Percentiles rank a stretch among this genome's conserved stretches.
Conservation (phyloP, 2,888 invertebrate genomes). For the Epistrophe eligans region DNA sequence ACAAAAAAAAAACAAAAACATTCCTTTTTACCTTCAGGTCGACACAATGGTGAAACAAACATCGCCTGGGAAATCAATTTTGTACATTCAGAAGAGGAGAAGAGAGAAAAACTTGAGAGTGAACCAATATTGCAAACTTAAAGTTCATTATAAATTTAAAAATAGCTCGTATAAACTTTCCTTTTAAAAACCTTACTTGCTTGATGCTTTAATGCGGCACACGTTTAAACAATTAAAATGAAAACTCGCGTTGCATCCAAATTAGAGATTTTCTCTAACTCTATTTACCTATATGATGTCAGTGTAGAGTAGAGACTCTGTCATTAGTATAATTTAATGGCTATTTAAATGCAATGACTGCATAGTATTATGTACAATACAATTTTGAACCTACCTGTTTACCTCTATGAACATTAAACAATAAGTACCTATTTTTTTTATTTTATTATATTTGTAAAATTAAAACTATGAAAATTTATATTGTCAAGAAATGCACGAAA, state of each 20-base stretch:
- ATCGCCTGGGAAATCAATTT: slow-evolving; percentile 63
- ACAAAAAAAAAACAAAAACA: slow-evolving; percentile 2
- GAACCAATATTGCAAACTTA: not conserved
- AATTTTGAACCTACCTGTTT: not conserved
- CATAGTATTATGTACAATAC: not conserved
- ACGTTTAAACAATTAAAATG: slow-evolving; percentile 52
- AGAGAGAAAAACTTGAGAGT: not conserved
- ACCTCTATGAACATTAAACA: not conserved
- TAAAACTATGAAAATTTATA: no score
- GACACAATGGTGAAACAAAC: slow-evolving; percentile 30
- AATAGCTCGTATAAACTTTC: slow-evolving; percentile 27
- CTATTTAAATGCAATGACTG: slow-evolving; percentile 14
- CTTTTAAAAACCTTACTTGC: slow-evolving; percentile 3
- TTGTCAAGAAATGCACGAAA: no score
- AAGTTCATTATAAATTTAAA: slow-evolving; percentile 54
- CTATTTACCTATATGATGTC: not conserved
- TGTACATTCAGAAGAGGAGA: not conserved
- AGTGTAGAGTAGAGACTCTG: slow-evolving; percentile 9
- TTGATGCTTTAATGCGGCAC: slow-evolving; percentile 12
- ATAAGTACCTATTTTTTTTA: not conserved
- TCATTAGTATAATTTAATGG: slow-evolving; percentile 34
- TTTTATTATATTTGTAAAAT: no score
- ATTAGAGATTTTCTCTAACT: slow-evolving; percentile 35
- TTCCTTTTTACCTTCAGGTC: slow-evolving; percentile 26
- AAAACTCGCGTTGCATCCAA: slow-evolving; percentile 7